Evolutionary conservation across 1,140 invertebrate species (phyloP).

Genomic region (Fopius arisanus): DNA sequence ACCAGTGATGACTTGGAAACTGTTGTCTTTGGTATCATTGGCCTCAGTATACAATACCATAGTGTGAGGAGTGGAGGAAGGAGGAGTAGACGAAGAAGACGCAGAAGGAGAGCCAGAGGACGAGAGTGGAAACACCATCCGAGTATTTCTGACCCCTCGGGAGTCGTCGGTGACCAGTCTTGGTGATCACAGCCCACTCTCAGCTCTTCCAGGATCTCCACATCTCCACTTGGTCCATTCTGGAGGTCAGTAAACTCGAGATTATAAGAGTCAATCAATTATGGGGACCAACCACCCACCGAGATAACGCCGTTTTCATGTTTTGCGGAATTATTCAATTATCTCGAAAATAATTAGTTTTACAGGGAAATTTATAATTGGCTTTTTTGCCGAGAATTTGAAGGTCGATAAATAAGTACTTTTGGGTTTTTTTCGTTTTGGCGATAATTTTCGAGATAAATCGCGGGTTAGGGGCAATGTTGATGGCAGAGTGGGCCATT

Average conservation of each 20-base stretch:
- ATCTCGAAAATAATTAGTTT: too few relatives aligned
- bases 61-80: background rate
- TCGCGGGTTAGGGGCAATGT: too few relatives aligned
- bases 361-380: too few relatives aligned
- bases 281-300: too few relatives aligned
- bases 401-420: too few relatives aligned
- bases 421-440: too few relatives aligned
- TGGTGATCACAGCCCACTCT: background rate
- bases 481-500: too few relatives aligned
- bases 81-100: conserved; percentile 7
- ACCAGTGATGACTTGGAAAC: background rate
- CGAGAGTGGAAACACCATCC: background rate
- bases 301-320: too few relatives aligned
- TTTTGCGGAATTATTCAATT: too few relatives aligned
- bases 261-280: too few relatives aligned
- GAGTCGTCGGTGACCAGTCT: conserved; percentile 14
- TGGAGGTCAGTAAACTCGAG: background rate
- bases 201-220: background rate
- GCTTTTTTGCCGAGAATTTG: too few relatives aligned
- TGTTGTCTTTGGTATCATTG: background rate
- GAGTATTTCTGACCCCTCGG: conserved; percentile 7
- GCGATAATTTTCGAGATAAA: too few relatives aligned
- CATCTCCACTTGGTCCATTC: background rate
- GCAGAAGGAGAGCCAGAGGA: conserved; percentile 4
- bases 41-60: background rate